Percentiles rank a stretch among this genome's conserved stretches.
Evolutionary conservation across 2,113 vertebrate genomes (phyloP).

Genomic region (Corydoras maculifer): DNA sequence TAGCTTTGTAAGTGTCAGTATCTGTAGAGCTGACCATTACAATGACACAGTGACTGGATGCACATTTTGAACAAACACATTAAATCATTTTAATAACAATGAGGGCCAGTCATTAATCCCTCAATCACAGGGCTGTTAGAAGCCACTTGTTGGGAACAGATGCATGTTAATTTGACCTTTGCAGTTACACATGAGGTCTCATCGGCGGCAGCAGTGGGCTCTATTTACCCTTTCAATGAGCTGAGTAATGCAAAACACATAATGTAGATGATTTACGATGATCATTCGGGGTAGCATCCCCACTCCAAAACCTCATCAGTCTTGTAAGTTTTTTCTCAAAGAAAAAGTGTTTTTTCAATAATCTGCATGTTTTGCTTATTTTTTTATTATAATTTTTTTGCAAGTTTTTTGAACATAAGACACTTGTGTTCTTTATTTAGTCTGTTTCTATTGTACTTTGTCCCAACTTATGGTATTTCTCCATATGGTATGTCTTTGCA

Average conservation of each 20-base stretch:
- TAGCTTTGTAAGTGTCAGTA: slow-evolving; percentile 2
- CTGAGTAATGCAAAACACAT: slow-evolving; percentile 21
- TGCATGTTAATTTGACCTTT: slow-evolving; percentile 54
- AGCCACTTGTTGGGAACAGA: slow-evolving; percentile 28
- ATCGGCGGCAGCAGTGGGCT: slow-evolving; percentile 33
- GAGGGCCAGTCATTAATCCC: background rate
- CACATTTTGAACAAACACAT: background rate
- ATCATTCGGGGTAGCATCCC: too few relatives aligned
- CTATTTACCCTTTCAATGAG: slow-evolving; percentile 45
- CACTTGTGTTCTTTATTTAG: too few relatives aligned
- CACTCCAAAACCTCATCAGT: too few relatives aligned
- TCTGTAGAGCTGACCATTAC: background rate
- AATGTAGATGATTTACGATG: background rate
- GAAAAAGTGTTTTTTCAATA: too few relatives aligned
- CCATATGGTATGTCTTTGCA: too few relatives aligned
- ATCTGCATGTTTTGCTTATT: too few relatives aligned
- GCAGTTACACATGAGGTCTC: slow-evolving; percentile 35
- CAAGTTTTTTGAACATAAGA: too few relatives aligned
- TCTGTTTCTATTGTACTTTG: too few relatives aligned
- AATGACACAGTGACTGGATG: background rate
- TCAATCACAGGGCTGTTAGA: slow-evolving; percentile 22
- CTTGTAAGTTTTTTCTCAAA: too few relatives aligned
- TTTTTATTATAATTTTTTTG: too few relatives aligned
- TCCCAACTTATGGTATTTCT: too few relatives aligned
- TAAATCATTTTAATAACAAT: slow-evolving; percentile 1